These are phyloP conservation scores for Perizoma flavofasciatum DNA, from an alignment of 2,888 invertebrate species.

Conservation along the genomic window DNA sequence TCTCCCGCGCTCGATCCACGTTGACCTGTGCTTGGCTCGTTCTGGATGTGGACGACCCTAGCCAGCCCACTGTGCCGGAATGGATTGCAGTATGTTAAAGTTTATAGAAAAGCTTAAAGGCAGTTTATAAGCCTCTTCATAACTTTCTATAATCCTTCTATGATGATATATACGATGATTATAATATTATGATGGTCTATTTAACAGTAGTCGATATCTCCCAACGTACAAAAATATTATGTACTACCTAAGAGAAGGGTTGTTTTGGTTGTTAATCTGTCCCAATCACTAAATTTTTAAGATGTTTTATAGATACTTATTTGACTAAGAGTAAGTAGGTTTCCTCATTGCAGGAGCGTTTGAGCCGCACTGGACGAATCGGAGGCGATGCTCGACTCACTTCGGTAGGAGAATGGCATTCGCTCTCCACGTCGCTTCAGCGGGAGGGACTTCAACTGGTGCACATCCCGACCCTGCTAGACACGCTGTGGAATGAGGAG, in stretches of 20 bases:
- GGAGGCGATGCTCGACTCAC: slow-evolving; percentile 90
- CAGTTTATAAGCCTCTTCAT: too few relatives aligned
- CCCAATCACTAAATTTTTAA: too few relatives aligned
- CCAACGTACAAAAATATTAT: too few relatives aligned
- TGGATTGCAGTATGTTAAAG: slow-evolving; percentile 85
- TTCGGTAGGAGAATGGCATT: slow-evolving; percentile 87
- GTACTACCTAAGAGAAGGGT: background rate
- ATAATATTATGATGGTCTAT: too few relatives aligned
- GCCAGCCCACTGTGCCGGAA: slow-evolving; percentile 85
- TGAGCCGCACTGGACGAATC: slow-evolving; percentile 81
- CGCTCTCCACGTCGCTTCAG: slow-evolving; percentile 83
- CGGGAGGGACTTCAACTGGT: slow-evolving; percentile 79
- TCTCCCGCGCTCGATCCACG: slow-evolving; percentile 92
- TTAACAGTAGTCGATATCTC: too few relatives aligned
- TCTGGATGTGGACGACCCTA: slow-evolving; percentile 88
- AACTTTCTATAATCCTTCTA: too few relatives aligned
- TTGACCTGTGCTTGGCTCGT: slow-evolving; percentile 96
- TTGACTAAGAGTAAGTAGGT: slow-evolving; percentile 19
- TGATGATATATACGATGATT: too few relatives aligned
- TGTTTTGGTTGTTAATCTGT: background rate
- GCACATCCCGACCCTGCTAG: slow-evolving; percentile 89
- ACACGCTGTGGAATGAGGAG: slow-evolving; percentile 89
- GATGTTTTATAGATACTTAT: too few relatives aligned
- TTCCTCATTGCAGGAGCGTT: slow-evolving; percentile 51
- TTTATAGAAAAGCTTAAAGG: too few relatives aligned